Evolutionary conservation across 2,888 invertebrate genomes (phyloP).

Genomic region (Ferrisia virgata): DNA sequence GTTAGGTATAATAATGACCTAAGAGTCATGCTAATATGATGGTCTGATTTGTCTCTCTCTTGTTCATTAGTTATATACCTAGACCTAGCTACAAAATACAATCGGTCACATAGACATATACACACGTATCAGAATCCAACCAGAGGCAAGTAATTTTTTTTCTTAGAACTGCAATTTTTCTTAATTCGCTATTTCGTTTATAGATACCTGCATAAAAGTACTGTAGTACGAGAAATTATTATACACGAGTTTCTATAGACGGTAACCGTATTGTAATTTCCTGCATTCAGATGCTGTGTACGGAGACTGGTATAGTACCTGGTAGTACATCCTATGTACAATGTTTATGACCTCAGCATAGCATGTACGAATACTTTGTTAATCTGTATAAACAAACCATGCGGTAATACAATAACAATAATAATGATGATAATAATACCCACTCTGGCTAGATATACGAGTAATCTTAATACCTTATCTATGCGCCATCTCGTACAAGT

Average conservation of each 20-base stretch:
- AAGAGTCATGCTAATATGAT: neutral
- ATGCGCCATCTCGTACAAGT: neutral
- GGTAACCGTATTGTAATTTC: neutral
- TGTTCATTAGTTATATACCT: too few species aligned
- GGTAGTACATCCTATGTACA: too few species aligned
- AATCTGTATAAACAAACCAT: neutral
- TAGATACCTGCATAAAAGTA: too few species aligned
- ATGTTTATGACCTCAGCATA: slow-evolving; percentile 3
- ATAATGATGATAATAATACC: too few species aligned
- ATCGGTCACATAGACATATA: too few species aligned
- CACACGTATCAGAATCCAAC: too few species aligned
- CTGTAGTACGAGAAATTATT: neutral
- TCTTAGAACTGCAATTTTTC: too few species aligned
- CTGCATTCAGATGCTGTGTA: neutral
- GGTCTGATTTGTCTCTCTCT: neutral
- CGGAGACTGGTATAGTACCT: neutral
- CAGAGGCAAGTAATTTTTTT: too few species aligned
- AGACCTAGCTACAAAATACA: too few species aligned
- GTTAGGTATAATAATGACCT: neutral
- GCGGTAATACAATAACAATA: neutral
- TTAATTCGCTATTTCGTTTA: too few species aligned
- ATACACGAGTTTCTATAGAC: neutral
- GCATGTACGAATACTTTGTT: neutral
- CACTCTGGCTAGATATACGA: too few species aligned
- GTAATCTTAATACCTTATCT: neutral